A percentile compares a stretch with the other conserved stretches of the same genome.
phyloP scores from a whole-genome alignment of 2,113 vertebrate genomes.

The Nesogale talazaci region DNA sequence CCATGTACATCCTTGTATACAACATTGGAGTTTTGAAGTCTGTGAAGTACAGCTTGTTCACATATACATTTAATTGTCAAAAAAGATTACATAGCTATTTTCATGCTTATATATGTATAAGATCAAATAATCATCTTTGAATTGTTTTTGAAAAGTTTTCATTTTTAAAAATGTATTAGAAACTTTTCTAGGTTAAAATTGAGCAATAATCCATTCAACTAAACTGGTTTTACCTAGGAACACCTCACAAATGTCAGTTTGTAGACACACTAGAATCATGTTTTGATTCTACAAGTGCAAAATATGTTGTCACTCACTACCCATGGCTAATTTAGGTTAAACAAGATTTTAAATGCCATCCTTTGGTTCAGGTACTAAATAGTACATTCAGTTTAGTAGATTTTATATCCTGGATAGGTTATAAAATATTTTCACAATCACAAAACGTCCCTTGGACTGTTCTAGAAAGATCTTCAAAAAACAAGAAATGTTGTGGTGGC shows the following conservation, averaged over 20 bases:
- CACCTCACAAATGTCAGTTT: slow-evolving; percentile 35
- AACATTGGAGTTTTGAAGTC: neutral
- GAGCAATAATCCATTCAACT: slow-evolving; percentile 1
- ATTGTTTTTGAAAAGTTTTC: too few species aligned
- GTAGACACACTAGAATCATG: neutral
- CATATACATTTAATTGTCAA: neutral
- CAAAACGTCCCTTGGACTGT: neutral
- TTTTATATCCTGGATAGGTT: too few species aligned
- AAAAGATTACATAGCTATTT: neutral
- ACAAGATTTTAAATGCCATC: neutral
- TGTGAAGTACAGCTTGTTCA: neutral
- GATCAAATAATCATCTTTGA: slow-evolving; percentile 2
- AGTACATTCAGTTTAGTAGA: too few species aligned
- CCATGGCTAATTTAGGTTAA: neutral
- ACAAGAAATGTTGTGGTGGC: neutral
- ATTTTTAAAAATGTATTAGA: neutral
- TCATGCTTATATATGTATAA: slow-evolving; percentile 17
- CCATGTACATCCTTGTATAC: neutral
- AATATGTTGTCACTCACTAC: too few species aligned
- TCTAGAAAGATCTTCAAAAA: slow-evolving; percentile 12
- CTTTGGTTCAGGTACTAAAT: neutral
- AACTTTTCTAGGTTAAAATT: neutral
- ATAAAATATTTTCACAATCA: neutral
- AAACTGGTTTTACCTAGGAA: neutral
- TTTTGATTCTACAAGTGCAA: neutral